Base-by-base conservation (phyloP, 2,113 vertebrate species). In the Colossoma macropomum region DNA sequence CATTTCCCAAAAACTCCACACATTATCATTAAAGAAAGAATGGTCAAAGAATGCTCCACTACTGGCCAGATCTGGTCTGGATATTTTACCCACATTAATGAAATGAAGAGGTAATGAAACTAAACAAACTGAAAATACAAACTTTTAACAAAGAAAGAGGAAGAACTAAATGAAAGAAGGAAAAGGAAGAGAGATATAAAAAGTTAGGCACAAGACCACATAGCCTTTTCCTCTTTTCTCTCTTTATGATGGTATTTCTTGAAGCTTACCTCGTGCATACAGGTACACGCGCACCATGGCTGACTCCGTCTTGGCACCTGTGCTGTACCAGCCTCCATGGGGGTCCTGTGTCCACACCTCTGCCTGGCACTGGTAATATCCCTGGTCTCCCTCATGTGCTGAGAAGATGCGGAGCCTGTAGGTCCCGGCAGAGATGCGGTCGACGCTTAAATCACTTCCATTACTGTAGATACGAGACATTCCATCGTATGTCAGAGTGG, bases 311-410 rank as follows among this genome's bases (percentile, higher is more conserved):
- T 86, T 92, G 68, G 91, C 90, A 0, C 94, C 95, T 0, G 92
- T 93, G 80, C 94, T 94, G 92, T 96, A 96, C 96, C 96, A 97
- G 75, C 89, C 94, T 77, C 92, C 91, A 70, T 95, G 95, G 0
- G 94, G 93, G 32, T 95, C 95, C 89, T 93, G 95, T 25, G 94
- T 89, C 96, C 96, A 97, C 52, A 94, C 95, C 0, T 95, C 93
- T 0, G 93, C 95, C 0, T 92, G 87, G 8, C 96, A 97, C 28
- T 89, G 90, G 70, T 97, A 97, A 70, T 91, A 63, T 8, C 96
- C 96, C 88, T 96, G 94, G 1, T 97, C 96, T 23, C 95, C 90
- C 0, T 88, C 80, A 0, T 88, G 85, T 4, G 96, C 90, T 0
- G 86, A 15, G 68, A 97, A 95, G 19, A 97, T 89, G 30, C 96